Evolutionary conservation across 2,113 vertebrate species (phyloP), one percentile per base, ranked within the genome.

Genomic region (Gallinago media): DNA sequence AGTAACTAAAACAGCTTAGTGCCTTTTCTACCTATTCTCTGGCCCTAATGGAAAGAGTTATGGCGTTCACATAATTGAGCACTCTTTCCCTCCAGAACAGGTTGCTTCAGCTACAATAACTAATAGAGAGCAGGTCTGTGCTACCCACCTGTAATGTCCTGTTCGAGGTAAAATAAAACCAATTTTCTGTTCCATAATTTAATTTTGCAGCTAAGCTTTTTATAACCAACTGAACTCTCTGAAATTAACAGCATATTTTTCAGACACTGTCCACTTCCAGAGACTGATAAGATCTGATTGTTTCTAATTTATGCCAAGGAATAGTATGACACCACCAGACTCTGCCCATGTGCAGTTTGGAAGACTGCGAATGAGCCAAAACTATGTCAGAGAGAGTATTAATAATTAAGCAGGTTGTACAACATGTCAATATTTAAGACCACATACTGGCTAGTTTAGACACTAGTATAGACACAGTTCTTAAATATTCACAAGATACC

Each of bases 271-370:
- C 32, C 20, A n/a, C 32, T n/a, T n/a, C 32, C 56, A 58, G 56
- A n/a, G 56, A 22, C 12, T 5, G 32, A 14, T 58, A 58, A 58
- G 19, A 58, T n/a, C 32, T n/a, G 56, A 58, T 34, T 58, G 32
- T n/a, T 58, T 58, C 56, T n/a, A 34, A 58, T 34, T 21, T 58
- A n/a, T 58, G 56, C 12, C 56, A 58, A n/a, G 32, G 32, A 58
- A 58, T 9, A 12, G 56, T 34, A 22, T 13, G 32, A n/a, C 20
- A 58, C 10, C 23, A 32, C 27, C 31, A 23, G 31, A 23, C 38
- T n/a, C 12, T 12, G 34, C 44, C 14, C 34, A n/a, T 0, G 0
- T 54, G 25, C 40, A 34, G 14, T 38, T 12, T 59, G 26, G 26
- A 23, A 85, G 55, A 38, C 23, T 38, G 19, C 11, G 42, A 47